Evolutionary conservation across 2,888 invertebrate species (phyloP).

Genomic region (Caenorhabditis doughertyi): DNA sequence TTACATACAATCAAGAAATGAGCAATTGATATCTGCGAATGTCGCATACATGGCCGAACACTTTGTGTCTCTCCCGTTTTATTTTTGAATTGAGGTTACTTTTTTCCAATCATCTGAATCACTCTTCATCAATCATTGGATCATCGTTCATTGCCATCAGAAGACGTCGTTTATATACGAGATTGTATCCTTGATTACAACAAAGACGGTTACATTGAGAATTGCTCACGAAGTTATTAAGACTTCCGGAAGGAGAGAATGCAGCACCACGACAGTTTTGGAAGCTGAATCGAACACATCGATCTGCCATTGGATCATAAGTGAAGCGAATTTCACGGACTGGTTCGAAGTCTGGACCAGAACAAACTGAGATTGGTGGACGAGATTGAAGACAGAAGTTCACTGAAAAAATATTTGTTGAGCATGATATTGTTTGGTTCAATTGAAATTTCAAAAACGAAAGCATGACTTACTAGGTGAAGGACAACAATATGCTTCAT

Average conservation of each 20-base stretch:
- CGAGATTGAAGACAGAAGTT: constrained; percentile 68
- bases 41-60: constrained; percentile 50
- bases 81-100: constrained; percentile 27
- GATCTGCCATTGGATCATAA: constrained; percentile 69
- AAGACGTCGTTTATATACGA: constrained; percentile 68
- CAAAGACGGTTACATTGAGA: constrained; percentile 69
- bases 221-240: constrained; percentile 66
- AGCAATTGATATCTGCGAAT: constrained; percentile 46
- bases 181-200: constrained; percentile 72
- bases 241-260: constrained; percentile 42
- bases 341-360: constrained; percentile 60
- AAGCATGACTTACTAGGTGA: constrained; percentile 63
- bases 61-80: constrained; percentile 46
- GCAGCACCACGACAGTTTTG: constrained; percentile 59
- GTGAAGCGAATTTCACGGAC: constrained; percentile 70
- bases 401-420: constrained; percentile 49
- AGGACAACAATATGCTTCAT: constrained; percentile 68
- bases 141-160: constrained; percentile 66
- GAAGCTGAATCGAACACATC: constrained; percentile 68
- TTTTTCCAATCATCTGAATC: neutral
- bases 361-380: constrained; percentile 68
- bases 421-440: neutral
- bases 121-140: constrained; percentile 49
- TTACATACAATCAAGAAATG: constrained; percentile 30
- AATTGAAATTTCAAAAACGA: too few species aligned